phyloP scores from a whole-genome alignment of 2,888 invertebrate genomes.

The Pterostichus niger region DNA sequence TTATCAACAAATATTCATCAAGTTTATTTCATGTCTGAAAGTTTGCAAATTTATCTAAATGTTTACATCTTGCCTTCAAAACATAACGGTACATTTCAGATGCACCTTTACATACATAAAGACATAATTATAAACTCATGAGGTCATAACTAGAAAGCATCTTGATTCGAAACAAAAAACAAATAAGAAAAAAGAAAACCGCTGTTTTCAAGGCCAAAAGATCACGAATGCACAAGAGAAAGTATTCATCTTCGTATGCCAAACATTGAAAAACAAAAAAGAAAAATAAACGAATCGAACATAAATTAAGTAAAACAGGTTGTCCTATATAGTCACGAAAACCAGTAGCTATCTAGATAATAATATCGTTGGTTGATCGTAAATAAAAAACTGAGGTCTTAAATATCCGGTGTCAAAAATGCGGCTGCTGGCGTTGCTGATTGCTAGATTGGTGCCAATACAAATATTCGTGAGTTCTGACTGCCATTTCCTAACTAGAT shows the following conservation, averaged over 20 bases:
- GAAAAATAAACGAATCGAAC: slow-evolving; percentile 49
- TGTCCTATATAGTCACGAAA: slow-evolving; percentile 47
- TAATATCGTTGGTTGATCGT: slow-evolving; percentile 37
- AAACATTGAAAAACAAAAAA: slow-evolving; percentile 19
- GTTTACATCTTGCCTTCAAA: neutral
- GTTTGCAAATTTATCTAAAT: too few species aligned
- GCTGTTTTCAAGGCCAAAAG: slow-evolving; percentile 57
- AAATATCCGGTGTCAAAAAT: slow-evolving; percentile 53
- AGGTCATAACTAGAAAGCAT: slow-evolving; percentile 57
- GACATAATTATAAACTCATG: slow-evolving; percentile 13
- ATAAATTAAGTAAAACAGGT: slow-evolving; percentile 56
- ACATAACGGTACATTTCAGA: slow-evolving; percentile 1
- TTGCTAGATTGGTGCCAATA: neutral
- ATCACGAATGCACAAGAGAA: slow-evolving; percentile 57
- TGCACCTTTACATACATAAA: slow-evolving; percentile 19
- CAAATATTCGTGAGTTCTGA: too few species aligned
- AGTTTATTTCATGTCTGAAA: too few species aligned
- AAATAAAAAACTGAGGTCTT: slow-evolving; percentile 52
- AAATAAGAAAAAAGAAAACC: slow-evolving; percentile 34
- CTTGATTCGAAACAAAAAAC: slow-evolving; percentile 16
- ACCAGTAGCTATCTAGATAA: slow-evolving; percentile 59
- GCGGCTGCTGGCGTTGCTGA: neutral
- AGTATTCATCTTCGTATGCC: slow-evolving; percentile 57
- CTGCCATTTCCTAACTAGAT: neutral
- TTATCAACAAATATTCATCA: too few species aligned